Base-by-base conservation (phyloP, 2,888 invertebrate genomes). In the Clanis bilineata region DNA sequence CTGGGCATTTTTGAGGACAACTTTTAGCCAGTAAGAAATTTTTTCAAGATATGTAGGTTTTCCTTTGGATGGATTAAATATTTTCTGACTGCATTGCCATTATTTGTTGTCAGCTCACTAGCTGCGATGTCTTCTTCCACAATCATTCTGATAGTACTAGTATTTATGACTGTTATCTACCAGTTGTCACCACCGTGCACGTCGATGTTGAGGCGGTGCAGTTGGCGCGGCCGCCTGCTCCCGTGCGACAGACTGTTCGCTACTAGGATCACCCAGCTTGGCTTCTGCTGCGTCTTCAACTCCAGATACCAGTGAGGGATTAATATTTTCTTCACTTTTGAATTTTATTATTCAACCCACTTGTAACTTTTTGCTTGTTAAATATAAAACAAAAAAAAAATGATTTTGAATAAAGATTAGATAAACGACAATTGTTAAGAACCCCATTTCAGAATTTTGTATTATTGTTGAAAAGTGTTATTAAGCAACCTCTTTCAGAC, bases 271-370 rank as follows among this genome's bases (percentile, higher is more conserved):
- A 93, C 94, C 0, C 83, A 87, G 18, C 84, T 93, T 47, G 94
- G 94, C 2, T 93, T 79, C 69, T 94, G 94, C 75, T 94, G 94
- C 68, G 85, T 88, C n/a, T 93, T 93, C 72, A 93, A 93, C 79
- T 87, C 89, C 3, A 74, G 83, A 76, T 87, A 81, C 61, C 70
- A 75, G 87, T 85, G 10, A 73, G 73, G 55, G 4, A 5, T 5
- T 12, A 10, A 7, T 9, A 59, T 22, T 28, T 21, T 2, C 1
- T 39, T 10, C 10, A 36, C 7, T 36, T 36, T 10, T 9, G 36
- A n/a, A n/a, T n/a, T n/a, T n/a, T n/a, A n/a, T n/a, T n/a, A n/a
- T n/a, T n/a, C n/a, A n/a, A n/a, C n/a, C n/a, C n/a, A n/a, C n/a
- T n/a, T n/a, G n/a, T n/a, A n/a, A n/a, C n/a, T n/a, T n/a, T n/a